Evolutionary conservation across 2,888 invertebrate genomes (phyloP), one percentile per base, ranked within the genome.

Genomic region (Harpagoxenus sublaevis): DNA sequence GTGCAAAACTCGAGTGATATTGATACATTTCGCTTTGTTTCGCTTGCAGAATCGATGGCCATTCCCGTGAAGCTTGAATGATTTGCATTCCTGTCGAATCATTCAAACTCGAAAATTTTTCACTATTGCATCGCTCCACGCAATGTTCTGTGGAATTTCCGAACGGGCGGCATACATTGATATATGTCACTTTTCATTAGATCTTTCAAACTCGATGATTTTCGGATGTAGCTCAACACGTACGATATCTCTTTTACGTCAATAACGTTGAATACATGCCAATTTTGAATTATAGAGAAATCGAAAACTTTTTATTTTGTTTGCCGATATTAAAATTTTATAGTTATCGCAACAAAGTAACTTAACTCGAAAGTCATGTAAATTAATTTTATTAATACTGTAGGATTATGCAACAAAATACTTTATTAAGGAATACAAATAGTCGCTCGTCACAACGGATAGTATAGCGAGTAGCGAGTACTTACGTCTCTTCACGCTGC

Each of bases 21-120:
- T 51, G 83, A 65, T 77, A 63, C 28, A 77, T 71, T 65, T 71
- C 39, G 70, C 86, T 84, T 71, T 74, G 70, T 68, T 23, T 66
- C 39, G 23, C 28, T 31, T 60, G 42, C 18, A 9, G 45, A 81
- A 62, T 57, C 35, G 45, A 35, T 45, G 6, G 23, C 12, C 35
- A 23, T 35, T 60, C 23, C 31, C 4, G 55, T 45, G 42, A 8
- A 28, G 28, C 53, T 71, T 53, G 71, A 35, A 57, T 48, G 39
- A 79, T 79, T 66, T 51, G 51, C 66, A 66, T 77, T 45, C 42
- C 42, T n/a, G 51, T 35, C 23, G 48, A 60, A 73, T 73, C 60
- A 42, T 68, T 60, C 23, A 48, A 60, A 42, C 57, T 66, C n/a
- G 23, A 31, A 35, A 45, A 71, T 71, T 71, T 48, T 81, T 45